A percentile compares a stretch with the other conserved stretches of the same genome.
Conservation (phyloP, 2,888 invertebrate genomes). For the Philereme transversata region DNA sequence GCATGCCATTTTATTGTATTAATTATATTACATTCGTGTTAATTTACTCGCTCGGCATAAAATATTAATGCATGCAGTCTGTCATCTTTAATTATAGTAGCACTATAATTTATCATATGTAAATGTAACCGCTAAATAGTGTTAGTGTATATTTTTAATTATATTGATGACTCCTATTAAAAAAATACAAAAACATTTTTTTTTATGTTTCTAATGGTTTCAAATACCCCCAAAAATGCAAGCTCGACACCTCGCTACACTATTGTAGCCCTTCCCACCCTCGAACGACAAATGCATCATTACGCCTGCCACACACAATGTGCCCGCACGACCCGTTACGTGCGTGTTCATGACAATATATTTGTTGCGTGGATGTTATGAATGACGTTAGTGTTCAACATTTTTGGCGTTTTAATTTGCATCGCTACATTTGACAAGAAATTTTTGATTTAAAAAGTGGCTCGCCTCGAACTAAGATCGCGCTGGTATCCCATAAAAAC, state of each 20-base stretch:
- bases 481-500: too few relatives aligned
- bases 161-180: too few relatives aligned
- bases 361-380: conserved; percentile 34
- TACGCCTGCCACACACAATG: conserved; percentile 56
- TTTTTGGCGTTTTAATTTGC: conserved; percentile 31
- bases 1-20: too few relatives aligned
- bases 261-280: conserved; percentile 39
- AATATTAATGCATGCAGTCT: conserved; percentile 13
- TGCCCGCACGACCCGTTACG: conserved; percentile 40
- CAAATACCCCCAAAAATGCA: conserved; percentile 20
- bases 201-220: conserved; percentile 21
- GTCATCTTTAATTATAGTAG: too few relatives aligned
- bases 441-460: too few relatives aligned
- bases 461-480: too few relatives aligned
- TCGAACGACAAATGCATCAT: conserved; percentile 62
- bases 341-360: conserved; percentile 43
- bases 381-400: conserved; percentile 29
- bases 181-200: too few relatives aligned
- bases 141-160: too few relatives aligned
- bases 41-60: neutral
- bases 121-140: too few relatives aligned
- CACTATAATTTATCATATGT: too few relatives aligned
- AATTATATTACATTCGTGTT: neutral
- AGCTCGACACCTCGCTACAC: conserved; percentile 39
- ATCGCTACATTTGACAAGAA: neutral